These are phyloP conservation scores for Chorisops tibialis DNA, from an alignment of 2,888 invertebrate species.

Conservation along the genomic window DNA sequence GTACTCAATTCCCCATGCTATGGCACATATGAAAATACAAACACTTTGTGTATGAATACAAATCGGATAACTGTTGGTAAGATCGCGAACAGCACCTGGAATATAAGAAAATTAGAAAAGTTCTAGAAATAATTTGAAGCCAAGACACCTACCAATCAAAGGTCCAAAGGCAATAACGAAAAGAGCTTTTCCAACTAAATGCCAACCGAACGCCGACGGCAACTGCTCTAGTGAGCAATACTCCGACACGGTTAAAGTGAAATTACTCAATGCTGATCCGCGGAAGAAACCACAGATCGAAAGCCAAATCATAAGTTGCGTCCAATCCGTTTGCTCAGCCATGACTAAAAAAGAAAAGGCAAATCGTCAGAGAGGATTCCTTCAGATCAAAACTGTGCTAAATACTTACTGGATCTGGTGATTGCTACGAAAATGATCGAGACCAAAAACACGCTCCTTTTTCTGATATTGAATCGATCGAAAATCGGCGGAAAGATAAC, in stretches of 20 bases:
- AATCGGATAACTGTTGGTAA: constrained; percentile 63
- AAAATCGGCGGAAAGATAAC: constrained; percentile 71
- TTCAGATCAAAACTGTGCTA: not conserved
- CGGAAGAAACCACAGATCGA: constrained; percentile 75
- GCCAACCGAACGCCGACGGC: constrained; percentile 73
- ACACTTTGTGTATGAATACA: constrained; percentile 71
- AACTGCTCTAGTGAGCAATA: constrained; percentile 69
- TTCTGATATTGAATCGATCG: constrained; percentile 64
- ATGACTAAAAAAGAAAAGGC: constrained; percentile 57
- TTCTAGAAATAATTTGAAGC: no score
- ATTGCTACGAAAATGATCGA: constrained; percentile 68
- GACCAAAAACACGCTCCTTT: constrained; percentile 69
- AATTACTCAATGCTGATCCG: constrained; percentile 73
- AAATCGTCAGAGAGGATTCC: not conserved
- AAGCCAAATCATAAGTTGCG: constrained; percentile 65
- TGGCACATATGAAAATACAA: constrained; percentile 64
- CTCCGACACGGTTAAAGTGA: constrained; percentile 75
- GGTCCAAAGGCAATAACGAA: constrained; percentile 69
- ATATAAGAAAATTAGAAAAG: not conserved
- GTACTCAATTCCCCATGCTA: constrained; percentile 67
- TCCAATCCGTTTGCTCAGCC: constrained; percentile 70
- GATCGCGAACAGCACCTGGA: constrained; percentile 67
- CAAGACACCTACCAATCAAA: constrained; percentile 58
- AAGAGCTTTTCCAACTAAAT: constrained; percentile 72
- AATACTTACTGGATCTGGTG: constrained; percentile 67